Evolutionary conservation across 2,888 invertebrate species (phyloP).

Genomic region (Caenorhabditis wallacei): DNA sequence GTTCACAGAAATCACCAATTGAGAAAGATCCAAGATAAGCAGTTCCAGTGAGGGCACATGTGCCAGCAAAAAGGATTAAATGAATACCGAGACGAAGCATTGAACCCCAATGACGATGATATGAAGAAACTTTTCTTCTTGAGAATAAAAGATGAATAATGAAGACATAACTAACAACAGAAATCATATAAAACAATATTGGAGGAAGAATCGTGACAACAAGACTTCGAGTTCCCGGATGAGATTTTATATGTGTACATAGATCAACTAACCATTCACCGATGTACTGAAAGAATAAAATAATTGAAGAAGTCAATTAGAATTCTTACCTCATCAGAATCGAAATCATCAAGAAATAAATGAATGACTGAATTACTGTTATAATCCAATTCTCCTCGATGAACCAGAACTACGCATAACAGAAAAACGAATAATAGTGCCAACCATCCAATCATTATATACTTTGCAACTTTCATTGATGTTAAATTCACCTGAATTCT

Average conservation of each 20-base stretch:
- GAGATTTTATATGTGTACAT: constrained; percentile 51
- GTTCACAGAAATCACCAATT: constrained; percentile 50
- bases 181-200: constrained; percentile 51
- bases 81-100: constrained; percentile 63
- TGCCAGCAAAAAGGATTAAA: constrained; percentile 52
- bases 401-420: constrained; percentile 38
- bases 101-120: constrained; percentile 54
- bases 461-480: constrained; percentile 45
- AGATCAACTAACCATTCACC: constrained; percentile 61
- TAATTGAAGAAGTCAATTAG: neutral
- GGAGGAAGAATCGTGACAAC: constrained; percentile 59
- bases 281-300: constrained; percentile 28
- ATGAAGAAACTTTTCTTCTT: constrained; percentile 39
- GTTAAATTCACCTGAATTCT: constrained; percentile 47
- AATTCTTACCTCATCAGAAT: constrained; percentile 51
- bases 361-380: constrained; percentile 63
- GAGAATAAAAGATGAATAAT: constrained; percentile 55
- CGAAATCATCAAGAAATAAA: constrained; percentile 61
- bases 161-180: constrained; percentile 55
- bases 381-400: constrained; percentile 53
- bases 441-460: constrained; percentile 43
- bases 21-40: constrained; percentile 57
- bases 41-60: constrained; percentile 54
- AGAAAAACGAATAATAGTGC: constrained; percentile 31
- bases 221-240: constrained; percentile 47